Percentiles rank a stretch among this genome's conserved stretches.
Conservation (phyloP, 2,797 vertebrate genomes). For the Typhlichthys eigenmanni region DNA sequence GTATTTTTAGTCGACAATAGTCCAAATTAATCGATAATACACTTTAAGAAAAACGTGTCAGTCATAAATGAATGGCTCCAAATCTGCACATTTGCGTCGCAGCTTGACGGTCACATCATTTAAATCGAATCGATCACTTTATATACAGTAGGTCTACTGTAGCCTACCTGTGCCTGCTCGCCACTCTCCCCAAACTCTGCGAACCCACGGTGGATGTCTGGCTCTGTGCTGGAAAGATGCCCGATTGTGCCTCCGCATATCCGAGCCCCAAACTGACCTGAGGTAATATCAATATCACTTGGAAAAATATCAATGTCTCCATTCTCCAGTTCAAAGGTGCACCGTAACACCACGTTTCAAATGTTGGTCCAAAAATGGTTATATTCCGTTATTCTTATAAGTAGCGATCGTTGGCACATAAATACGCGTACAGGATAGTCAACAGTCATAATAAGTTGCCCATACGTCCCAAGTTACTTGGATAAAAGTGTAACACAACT, state of each 20-base stretch:
- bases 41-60: too few relatives aligned
- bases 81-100: too few relatives aligned
- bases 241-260: conserved; percentile 46
- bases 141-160: conserved; percentile 6
- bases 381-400: background rate
- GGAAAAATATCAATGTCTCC: conserved; percentile 47
- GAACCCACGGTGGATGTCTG: conserved; percentile 7
- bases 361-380: background rate
- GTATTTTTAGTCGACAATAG: background rate
- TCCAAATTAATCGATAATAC: background rate
- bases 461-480: background rate
- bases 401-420: background rate
- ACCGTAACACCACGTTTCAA: conserved; percentile 25
- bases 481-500: background rate
- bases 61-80: too few relatives aligned
- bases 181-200: conserved; percentile 58
- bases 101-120: too few relatives aligned
- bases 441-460: conserved; percentile 5
- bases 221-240: background rate
- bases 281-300: conserved; percentile 35
- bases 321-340: conserved; percentile 29
- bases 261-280: conserved; percentile 50
- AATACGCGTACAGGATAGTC: background rate
- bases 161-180: conserved; percentile 78
- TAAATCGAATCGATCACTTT: too few relatives aligned